Conservation (phyloP, 1,140 invertebrate species). For the Eueides isabella region DNA sequence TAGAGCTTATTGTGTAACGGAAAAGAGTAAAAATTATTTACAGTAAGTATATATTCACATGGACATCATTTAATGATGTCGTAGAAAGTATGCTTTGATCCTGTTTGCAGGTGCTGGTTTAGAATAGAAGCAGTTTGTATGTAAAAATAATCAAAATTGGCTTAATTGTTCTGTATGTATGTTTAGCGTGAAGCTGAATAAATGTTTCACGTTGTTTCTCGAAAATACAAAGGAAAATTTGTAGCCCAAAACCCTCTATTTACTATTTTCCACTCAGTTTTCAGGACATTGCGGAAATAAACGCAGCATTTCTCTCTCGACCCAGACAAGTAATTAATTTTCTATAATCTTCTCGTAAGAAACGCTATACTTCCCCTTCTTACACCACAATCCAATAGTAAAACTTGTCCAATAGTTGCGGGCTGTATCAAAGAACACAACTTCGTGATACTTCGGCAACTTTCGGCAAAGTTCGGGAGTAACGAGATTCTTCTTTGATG, state of each 20-base stretch:
- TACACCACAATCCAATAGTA: slow-evolving; percentile 44
- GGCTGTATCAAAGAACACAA: slow-evolving; percentile 64
- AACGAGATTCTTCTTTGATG: slow-evolving; percentile 66
- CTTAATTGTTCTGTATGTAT: no score
- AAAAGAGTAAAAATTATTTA: slow-evolving; percentile 35
- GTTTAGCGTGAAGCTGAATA: no score
- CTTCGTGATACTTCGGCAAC: slow-evolving; percentile 56
- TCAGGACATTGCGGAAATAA: no score
- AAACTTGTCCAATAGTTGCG: slow-evolving; percentile 65
- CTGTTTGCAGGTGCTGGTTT: slow-evolving; percentile 48
- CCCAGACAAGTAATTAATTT: no score
- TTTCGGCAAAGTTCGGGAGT: slow-evolving; percentile 50
- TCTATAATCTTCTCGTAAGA: no score
- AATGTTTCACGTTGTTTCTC: no score
- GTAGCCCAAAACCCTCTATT: no score
- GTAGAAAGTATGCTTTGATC: slow-evolving; percentile 72
- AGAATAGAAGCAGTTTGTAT: neutral
- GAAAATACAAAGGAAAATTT: no score
- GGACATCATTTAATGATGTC: slow-evolving; percentile 75
- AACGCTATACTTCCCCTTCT: slow-evolving; percentile 27
- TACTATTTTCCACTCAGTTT: no score
- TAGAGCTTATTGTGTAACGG: slow-evolving; percentile 35
- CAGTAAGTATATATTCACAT: slow-evolving; percentile 51
- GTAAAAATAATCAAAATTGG: neutral
- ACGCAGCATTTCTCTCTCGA: no score